Base-by-base conservation (phyloP, 35 echinoderm and acorn worm species). In the Ophiothrix spiculata region DNA sequence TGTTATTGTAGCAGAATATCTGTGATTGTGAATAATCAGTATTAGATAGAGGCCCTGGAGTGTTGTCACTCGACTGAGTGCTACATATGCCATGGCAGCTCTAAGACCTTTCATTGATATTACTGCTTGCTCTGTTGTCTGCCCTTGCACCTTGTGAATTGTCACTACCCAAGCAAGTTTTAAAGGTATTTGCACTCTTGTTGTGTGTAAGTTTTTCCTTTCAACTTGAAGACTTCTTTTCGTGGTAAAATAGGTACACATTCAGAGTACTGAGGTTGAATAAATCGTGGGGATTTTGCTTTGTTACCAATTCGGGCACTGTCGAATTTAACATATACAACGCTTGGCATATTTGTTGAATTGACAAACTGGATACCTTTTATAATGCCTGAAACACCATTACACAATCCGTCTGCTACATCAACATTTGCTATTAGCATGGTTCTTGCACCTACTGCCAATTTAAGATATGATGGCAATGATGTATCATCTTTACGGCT, bases 361-460 rank as follows among this genome's bases (percentile, higher is more conserved):
- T 78, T 83, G 75, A 74, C 39, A 75, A 78, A 64, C 17, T 56
- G 10, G 21, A 79, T 39, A 76, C 73, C 81, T 35, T 69, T 56
- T 6, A 92, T 85, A 42, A 63, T 90, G 31, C 88, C 88, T 35
- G 81, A 35, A 11, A 90, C 88, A 78, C 92, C 88, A 90, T 94
- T 90, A 79, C 56, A 63, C 36, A 90, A 64, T 77, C 88, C 92
- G 82, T 94, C 92, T 83, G 92, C 69, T 49, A 94, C 88, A 90
- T 94, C 88, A 14, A 90, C 79, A 87, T 94, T 94, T 69, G 40
- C 69, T 40, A 84, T 90, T 25, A 94, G 84, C 84, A 94, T 94
- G 17, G 84, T 75, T 74, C 80, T 64, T 21, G 92, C 92, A 82
- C 42, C 37, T 46, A 90, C 83, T 42, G 83, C 83, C 32, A 89